Evolutionary conservation across 2,797 vertebrate genomes (phyloP).

Genomic region (Garrulus glandarius): DNA sequence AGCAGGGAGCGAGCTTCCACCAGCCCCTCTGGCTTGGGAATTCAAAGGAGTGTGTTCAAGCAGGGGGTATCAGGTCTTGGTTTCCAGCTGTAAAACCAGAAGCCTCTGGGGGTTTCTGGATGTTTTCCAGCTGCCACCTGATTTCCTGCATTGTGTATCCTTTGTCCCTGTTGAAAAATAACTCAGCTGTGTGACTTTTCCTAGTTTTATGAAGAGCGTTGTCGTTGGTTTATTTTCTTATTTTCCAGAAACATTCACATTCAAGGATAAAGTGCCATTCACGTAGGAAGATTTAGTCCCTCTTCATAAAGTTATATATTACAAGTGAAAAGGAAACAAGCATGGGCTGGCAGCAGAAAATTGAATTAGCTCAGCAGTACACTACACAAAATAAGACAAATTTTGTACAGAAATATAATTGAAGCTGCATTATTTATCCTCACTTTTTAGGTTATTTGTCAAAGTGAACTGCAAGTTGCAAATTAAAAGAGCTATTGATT

Average conservation of each 20-base stretch:
- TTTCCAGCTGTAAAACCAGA: neutral
- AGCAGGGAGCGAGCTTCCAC: accelerated
- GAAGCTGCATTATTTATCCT: constrained; percentile 66
- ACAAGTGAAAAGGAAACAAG: constrained; percentile 60
- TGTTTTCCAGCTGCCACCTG: neutral
- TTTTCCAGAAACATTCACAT: neutral
- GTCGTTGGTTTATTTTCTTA: neutral
- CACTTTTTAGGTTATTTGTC: constrained; percentile 55
- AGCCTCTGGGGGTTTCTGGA: neutral
- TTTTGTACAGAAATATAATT: constrained; percentile 70
- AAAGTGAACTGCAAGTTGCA: constrained; percentile 40
- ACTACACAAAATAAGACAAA: constrained; percentile 70
- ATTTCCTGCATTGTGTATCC: neutral
- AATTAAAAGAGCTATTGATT: constrained; percentile 70
- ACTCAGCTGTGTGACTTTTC: neutral
- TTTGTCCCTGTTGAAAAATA: neutral
- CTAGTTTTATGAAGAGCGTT: neutral
- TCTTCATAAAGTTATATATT: constrained; percentile 57
- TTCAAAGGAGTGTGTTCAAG: accelerated
- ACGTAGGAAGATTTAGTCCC: constrained; percentile 38
- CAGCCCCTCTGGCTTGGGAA: neutral
- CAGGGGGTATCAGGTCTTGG: neutral
- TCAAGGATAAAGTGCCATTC: constrained; percentile 21
- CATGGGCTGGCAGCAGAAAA: constrained; percentile 67
- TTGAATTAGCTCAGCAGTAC: constrained; percentile 67